These are phyloP conservation scores for Polylopha cassiicola DNA, from an alignment of 2,888 invertebrate genomes.

Conservation along the genomic window DNA sequence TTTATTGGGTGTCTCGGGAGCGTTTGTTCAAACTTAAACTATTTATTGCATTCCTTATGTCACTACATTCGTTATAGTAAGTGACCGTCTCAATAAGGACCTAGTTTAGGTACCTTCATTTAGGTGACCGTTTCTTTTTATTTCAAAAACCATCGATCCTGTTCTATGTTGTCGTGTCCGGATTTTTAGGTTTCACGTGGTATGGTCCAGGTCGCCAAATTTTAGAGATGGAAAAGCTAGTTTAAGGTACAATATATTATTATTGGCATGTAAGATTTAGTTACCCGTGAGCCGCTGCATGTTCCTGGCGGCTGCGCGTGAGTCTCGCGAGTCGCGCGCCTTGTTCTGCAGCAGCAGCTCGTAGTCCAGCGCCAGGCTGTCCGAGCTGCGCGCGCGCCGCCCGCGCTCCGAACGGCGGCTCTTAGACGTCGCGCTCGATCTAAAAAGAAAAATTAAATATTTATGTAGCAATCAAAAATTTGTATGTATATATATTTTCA, in stretches of 20 bases:
- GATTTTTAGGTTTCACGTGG: too few species aligned
- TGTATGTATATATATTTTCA: neutral
- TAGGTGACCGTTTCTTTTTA: too few species aligned
- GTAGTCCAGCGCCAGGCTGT: slow-evolving; percentile 85
- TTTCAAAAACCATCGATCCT: too few species aligned
- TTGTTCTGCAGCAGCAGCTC: slow-evolving; percentile 80
- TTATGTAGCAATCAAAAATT: neutral
- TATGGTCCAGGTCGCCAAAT: too few species aligned
- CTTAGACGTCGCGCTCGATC: slow-evolving; percentile 36
- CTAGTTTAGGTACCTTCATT: too few species aligned
- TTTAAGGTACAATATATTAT: neutral
- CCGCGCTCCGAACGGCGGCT: slow-evolving; percentile 49
- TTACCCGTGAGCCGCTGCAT: slow-evolving; percentile 71
- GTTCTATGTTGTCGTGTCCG: too few species aligned
- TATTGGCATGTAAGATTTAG: neutral
- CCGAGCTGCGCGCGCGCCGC: slow-evolving; percentile 62
- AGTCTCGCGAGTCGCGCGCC: slow-evolving; percentile 48
- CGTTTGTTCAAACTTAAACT: too few species aligned
- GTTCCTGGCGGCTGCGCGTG: slow-evolving; percentile 42
- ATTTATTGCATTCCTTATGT: too few species aligned
- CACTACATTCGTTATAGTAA: too few species aligned
- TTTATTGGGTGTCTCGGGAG: too few species aligned
- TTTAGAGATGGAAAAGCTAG: too few species aligned
- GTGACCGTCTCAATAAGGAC: too few species aligned
- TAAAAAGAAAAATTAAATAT: slow-evolving; percentile 23